phyloP scores from a whole-genome alignment of 1,140 invertebrate species.

The Nasonia longicornis region DNA sequence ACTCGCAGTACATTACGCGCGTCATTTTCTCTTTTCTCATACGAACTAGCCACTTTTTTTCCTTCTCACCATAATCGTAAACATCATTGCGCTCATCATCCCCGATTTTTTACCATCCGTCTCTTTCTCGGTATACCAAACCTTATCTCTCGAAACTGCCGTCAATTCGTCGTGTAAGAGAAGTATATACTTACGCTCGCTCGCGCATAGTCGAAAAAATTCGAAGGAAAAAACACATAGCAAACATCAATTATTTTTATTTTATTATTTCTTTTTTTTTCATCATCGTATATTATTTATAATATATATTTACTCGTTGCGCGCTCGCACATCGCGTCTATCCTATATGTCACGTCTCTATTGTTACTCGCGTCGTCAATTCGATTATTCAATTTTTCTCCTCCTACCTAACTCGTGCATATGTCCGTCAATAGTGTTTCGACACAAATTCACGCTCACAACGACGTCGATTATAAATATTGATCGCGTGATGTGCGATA shows the following conservation, averaged over 20 bases:
- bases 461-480: not conserved
- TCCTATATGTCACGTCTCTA: not conserved
- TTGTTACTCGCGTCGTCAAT: not conserved
- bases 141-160: conserved; percentile 3
- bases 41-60: not conserved
- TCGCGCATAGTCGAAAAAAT: conserved; percentile 30
- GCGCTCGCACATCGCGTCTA: conserved; percentile 26
- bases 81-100: not conserved
- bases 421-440: not conserved
- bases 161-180: conserved; percentile 34
- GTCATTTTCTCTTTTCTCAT: not conserved
- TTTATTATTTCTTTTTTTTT: conserved; percentile 9
- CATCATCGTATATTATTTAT: conserved; percentile 15
- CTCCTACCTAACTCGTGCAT: not conserved
- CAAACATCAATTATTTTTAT: conserved; percentile 41
- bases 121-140: not conserved
- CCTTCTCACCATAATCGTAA: not conserved
- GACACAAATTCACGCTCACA: not conserved
- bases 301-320: conserved; percentile 9
- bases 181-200: conserved; percentile 30
- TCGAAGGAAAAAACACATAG: conserved; percentile 40
- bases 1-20: not conserved
- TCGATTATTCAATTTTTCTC: not conserved
- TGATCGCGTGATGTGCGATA: conserved; percentile 26
- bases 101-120: not conserved